Evolutionary conservation across 2,113 vertebrate species (phyloP).

Genomic region (Butorides virescens): DNA sequence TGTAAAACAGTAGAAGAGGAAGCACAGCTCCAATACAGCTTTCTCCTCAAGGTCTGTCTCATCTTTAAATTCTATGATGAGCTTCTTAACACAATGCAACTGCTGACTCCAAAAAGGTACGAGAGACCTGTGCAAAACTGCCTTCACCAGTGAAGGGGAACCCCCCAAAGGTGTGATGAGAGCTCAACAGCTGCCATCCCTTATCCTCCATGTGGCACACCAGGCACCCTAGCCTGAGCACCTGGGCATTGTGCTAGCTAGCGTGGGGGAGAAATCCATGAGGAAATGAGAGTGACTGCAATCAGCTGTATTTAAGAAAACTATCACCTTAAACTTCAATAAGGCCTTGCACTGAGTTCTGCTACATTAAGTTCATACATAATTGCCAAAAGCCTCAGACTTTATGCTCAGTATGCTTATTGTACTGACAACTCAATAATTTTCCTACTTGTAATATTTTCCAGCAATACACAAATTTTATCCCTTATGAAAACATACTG

Average conservation of each 20-base stretch:
- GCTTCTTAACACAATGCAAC: background rate
- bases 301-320: background rate
- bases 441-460: conserved; percentile 19
- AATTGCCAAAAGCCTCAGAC: conserved; percentile 16
- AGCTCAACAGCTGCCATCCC: background rate
- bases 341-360: background rate
- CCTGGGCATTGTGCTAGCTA: background rate
- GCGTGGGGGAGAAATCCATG: rapidly evolving
- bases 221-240: background rate
- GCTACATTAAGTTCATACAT: background rate
- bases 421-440: conserved; percentile 27
- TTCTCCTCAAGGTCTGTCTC: background rate
- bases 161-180: background rate
- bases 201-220: background rate
- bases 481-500: conserved; percentile 25
- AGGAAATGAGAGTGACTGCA: background rate
- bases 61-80: background rate
- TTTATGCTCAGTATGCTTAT: background rate
- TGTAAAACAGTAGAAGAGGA: background rate
- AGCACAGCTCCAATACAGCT: rapidly evolving
- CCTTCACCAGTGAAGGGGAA: background rate
- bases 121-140: background rate
- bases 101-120: background rate
- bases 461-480: conserved; percentile 26
- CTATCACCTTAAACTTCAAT: background rate